phyloP scores from a whole-genome alignment of 1,140 invertebrate genomes.

The Drosophila parvula region DNA sequence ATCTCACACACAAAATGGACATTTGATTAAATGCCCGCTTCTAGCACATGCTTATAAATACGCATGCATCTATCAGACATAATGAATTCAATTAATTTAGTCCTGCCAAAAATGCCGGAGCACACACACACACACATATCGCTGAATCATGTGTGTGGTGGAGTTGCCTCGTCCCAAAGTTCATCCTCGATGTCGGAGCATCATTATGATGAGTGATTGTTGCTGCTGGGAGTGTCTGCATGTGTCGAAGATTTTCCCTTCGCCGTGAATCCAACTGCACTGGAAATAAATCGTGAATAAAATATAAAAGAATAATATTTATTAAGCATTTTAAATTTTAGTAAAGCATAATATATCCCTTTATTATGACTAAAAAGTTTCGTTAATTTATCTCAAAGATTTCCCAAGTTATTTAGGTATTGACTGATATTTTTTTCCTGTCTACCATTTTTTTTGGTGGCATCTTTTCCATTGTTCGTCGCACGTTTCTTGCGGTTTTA shows the following conservation, averaged over 20 bases:
- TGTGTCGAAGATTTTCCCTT: constrained; percentile 46
- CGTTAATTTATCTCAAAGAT: not conserved
- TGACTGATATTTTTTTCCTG: not conserved
- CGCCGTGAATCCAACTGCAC: not conserved
- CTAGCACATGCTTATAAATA: constrained; percentile 55
- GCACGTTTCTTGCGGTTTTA: constrained; percentile 74
- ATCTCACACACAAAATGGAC: constrained; percentile 2
- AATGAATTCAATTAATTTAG: constrained; percentile 81
- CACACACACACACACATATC: constrained; percentile 17
- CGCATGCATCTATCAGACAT: constrained; percentile 64
- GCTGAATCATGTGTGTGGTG: not conserved
- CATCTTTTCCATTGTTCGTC: constrained; percentile 48
- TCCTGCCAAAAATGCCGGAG: constrained; percentile 50
- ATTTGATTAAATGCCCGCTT: constrained; percentile 69
- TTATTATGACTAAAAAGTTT: not conserved
- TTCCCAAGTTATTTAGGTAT: not conserved
- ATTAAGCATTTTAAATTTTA: not conserved
- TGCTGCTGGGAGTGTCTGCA: constrained; percentile 50
- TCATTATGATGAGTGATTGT: constrained; percentile 80
- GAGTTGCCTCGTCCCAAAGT: constrained; percentile 13
- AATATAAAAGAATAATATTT: not conserved
- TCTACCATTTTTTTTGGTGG: not conserved
- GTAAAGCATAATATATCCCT: not conserved
- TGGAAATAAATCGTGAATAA: not conserved
- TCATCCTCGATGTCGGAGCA: constrained; percentile 59